Conservation (phyloP, 2,888 invertebrate species). For the Amiota mariae region DNA sequence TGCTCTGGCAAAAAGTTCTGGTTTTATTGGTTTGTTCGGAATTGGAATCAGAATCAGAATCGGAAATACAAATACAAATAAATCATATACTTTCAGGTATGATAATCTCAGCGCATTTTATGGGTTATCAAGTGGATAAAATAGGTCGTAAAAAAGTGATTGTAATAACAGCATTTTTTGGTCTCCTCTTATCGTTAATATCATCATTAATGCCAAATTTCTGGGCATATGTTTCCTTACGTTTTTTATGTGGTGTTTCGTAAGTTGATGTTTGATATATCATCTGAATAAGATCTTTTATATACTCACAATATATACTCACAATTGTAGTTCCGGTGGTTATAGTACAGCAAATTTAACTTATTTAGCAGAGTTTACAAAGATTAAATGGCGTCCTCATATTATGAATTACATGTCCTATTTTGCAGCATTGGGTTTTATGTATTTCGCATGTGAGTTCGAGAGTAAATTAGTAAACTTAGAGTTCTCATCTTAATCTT, state of each 20-base stretch:
- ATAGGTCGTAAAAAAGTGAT: background rate
- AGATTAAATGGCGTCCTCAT: background rate
- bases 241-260: background rate
- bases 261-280: background rate
- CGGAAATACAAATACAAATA: no score
- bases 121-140: constrained; percentile 1
- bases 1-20: background rate
- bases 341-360: background rate
- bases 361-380: background rate
- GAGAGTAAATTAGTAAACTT: no score
- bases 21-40: background rate
- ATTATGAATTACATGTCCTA: background rate
- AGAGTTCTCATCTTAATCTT: background rate
- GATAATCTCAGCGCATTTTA: background rate
- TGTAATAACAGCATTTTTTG: background rate
- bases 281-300: no score
- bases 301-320: no score
- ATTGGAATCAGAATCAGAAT: no score
- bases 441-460: background rate
- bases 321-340: background rate
- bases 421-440: background rate
- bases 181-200: background rate
- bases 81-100: background rate
- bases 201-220: background rate
- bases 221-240: background rate